Evolutionary conservation across 2,888 invertebrate species (phyloP).

Genomic region (Fragum whitleyi): DNA sequence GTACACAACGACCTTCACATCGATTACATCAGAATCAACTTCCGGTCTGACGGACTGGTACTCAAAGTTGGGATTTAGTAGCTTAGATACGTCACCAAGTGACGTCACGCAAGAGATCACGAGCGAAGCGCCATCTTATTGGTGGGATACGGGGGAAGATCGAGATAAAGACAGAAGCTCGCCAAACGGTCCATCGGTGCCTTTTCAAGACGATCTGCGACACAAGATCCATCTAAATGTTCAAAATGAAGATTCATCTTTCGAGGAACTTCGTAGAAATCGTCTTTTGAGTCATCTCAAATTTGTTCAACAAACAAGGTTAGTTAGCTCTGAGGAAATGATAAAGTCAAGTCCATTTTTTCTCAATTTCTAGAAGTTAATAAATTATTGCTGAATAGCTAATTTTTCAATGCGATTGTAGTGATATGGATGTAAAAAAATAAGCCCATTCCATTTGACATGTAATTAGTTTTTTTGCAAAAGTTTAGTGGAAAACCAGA

Average conservation of each 20-base stretch:
- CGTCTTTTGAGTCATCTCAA: slow-evolving; percentile 52
- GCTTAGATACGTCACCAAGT: slow-evolving; percentile 53
- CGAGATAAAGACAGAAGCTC: not conserved
- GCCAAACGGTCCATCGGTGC: not conserved
- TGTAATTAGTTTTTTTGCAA: too few species aligned
- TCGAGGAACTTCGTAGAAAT: slow-evolving; percentile 52
- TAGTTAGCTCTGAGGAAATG: not conserved
- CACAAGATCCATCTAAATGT: slow-evolving; percentile 48
- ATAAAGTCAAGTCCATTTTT: not conserved
- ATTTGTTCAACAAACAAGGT: slow-evolving; percentile 58
- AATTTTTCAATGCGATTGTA: not conserved
- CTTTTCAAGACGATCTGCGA: slow-evolving; percentile 22
- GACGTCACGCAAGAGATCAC: slow-evolving; percentile 53
- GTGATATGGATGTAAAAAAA: not conserved
- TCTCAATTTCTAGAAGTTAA: not conserved
- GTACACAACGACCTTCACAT: slow-evolving; percentile 59
- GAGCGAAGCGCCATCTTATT: slow-evolving; percentile 67
- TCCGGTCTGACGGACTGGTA: slow-evolving; percentile 57
- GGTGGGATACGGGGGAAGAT: slow-evolving; percentile 64
- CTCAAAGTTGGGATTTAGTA: slow-evolving; percentile 46
- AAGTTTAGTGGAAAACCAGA: too few species aligned
- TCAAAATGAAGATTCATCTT: slow-evolving; percentile 42
- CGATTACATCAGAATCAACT: slow-evolving; percentile 55
- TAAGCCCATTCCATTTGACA: not conserved
- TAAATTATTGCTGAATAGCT: not conserved